Conservation (phyloP, 2,797 vertebrate genomes). For the Gymnocypris eckloni region DNA sequence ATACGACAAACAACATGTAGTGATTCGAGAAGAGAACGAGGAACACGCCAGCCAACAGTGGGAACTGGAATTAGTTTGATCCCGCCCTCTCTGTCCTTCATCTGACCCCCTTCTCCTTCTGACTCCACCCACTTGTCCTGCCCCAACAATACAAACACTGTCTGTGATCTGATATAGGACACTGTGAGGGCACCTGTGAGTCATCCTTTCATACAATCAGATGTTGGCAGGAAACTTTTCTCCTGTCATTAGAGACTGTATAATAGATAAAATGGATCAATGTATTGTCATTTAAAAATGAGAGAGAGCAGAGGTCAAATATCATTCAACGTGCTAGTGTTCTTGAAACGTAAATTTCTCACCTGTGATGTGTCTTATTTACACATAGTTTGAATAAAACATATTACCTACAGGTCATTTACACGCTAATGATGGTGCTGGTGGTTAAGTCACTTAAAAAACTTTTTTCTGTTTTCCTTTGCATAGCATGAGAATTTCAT, state of each 20-base stretch:
- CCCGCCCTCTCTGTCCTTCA: not conserved
- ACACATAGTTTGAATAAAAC: constrained; percentile 1
- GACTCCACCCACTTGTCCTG: not conserved
- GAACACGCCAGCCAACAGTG: constrained; percentile 84
- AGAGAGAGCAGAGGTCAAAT: not conserved
- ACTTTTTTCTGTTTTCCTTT: not conserved
- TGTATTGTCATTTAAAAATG: not conserved
- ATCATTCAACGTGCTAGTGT: not conserved
- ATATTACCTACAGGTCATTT: not conserved
- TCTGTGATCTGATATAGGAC: not conserved
- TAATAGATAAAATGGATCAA: not conserved
- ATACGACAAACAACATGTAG: constrained; percentile 87
- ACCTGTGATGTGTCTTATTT: not conserved
- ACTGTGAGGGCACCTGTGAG: not conserved
- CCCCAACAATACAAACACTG: constrained; percentile 4
- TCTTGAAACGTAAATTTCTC: not conserved
- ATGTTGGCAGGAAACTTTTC: not conserved
- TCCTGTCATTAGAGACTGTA: not conserved
- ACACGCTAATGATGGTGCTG: not conserved
- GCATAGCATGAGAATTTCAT: not conserved
- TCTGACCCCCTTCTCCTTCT: not conserved
- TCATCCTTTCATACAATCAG: not conserved
- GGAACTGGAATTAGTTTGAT: constrained; percentile 82
- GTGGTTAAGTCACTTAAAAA: not conserved
- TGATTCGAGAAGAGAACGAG: constrained; percentile 81